phyloP scores from a whole-genome alignment of 2,113 vertebrate species.

The Callipepla californica region DNA sequence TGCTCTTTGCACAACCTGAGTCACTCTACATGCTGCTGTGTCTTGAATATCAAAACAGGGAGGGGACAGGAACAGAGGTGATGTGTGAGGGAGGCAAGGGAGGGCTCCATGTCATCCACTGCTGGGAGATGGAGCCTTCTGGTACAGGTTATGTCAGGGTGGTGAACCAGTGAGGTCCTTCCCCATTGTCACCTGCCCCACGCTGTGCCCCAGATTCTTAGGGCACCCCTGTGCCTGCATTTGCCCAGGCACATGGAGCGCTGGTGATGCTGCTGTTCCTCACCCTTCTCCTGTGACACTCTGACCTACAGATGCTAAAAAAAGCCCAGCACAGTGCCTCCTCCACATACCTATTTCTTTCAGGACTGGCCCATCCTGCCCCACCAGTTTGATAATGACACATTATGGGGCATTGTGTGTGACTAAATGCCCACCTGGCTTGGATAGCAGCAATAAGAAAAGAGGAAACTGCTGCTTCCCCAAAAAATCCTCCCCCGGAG shows the following conservation, averaged over 20 bases:
- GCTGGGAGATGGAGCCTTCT: neutral
- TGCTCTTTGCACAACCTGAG: neutral
- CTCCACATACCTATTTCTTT: neutral
- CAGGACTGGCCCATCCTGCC: neutral
- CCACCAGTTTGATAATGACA: neutral
- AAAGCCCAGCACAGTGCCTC: neutral
- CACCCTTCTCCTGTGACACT: neutral
- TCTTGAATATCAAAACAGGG: neutral
- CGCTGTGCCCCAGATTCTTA: neutral
- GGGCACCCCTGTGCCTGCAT: neutral
- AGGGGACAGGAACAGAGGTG: neutral
- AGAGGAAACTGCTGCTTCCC: constrained; percentile 21
- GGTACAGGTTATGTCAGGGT: neutral
- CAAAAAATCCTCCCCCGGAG: neutral
- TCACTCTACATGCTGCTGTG: neutral
- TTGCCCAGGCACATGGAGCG: neutral
- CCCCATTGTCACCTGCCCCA: too few relatives aligned
- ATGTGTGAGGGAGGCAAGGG: neutral
- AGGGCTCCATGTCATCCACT: neutral
- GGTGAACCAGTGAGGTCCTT: neutral
- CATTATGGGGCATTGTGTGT: neutral
- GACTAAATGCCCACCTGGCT: neutral
- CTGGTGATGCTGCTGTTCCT: neutral
- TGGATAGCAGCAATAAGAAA: neutral
- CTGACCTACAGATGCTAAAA: neutral